Evolutionary conservation across 2,797 vertebrate genomes (phyloP).

Genomic region (Myiothlypis coronata): DNA sequence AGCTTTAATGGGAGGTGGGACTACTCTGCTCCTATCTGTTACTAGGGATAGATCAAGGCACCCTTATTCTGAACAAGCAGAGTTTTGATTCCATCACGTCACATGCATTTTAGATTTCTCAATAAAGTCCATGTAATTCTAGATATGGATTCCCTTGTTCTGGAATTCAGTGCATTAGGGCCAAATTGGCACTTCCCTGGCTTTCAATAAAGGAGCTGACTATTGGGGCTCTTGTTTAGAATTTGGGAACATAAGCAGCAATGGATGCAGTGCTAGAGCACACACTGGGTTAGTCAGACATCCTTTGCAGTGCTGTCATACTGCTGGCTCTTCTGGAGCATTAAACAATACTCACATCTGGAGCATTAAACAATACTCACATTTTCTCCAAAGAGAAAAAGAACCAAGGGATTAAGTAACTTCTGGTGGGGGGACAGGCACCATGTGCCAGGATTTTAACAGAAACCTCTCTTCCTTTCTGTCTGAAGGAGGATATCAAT

Average conservation of each 20-base stretch:
- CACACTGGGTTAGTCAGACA: not conserved
- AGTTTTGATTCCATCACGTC: not conserved
- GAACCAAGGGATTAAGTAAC: not conserved
- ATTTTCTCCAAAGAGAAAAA: not conserved
- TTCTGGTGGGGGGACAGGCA: not conserved
- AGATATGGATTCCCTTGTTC: not conserved
- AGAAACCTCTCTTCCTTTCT: not conserved
- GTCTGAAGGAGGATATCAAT: not conserved
- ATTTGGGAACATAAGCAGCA: not conserved
- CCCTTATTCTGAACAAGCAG: not conserved
- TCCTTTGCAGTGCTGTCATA: not conserved
- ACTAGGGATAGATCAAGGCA: not conserved
- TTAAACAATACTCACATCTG: not conserved
- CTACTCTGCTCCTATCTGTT: not conserved
- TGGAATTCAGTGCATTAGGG: not conserved
- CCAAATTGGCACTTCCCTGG: not conserved
- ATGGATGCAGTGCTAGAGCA: not conserved
- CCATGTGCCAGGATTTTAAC: not conserved
- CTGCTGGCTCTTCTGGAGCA: not conserved
- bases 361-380: not conserved
- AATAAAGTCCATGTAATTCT: not conserved
- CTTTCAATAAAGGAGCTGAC: not conserved
- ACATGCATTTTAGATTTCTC: not conserved
- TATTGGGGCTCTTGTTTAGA: not conserved
- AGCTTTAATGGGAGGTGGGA: not conserved